Evolutionary conservation across 2,888 invertebrate species (phyloP).

Genomic region (Yponomeuta sedellus): DNA sequence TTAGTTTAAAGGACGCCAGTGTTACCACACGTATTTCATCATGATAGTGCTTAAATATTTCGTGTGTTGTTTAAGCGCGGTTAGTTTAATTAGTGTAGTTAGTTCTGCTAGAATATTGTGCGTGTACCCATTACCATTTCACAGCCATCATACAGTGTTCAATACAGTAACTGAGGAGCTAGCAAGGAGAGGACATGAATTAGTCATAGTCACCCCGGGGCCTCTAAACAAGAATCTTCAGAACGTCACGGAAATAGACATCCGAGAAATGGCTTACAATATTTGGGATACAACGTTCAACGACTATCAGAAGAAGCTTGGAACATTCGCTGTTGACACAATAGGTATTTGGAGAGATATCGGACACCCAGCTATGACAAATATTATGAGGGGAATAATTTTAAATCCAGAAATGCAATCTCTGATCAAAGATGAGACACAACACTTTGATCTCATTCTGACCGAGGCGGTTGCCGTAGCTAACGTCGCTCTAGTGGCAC

Average conservation of each 20-base stretch:
- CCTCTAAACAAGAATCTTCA: slow-evolving; percentile 15
- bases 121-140: slow-evolving; percentile 14
- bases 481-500: background rate
- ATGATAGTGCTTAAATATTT: background rate
- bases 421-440: slow-evolving; percentile 5
- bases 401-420: slow-evolving; percentile 11
- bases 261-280: slow-evolving; percentile 6
- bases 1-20: too few relatives aligned
- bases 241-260: slow-evolving; percentile 17
- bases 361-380: too few relatives aligned
- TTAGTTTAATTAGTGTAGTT: background rate
- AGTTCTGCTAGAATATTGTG: slow-evolving; percentile 11
- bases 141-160: slow-evolving; percentile 15
- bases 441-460: slow-evolving; percentile 14
- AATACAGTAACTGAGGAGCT: slow-evolving; percentile 6
- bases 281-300: slow-evolving; percentile 8
- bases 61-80: too few relatives aligned
- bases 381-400: too few relatives aligned
- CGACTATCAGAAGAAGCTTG: background rate
- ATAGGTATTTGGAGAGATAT: too few relatives aligned
- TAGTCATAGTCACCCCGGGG: slow-evolving; percentile 18
- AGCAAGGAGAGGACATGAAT: slow-evolving; percentile 7
- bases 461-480: background rate
- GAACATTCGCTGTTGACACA: background rate
- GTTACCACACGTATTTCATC: background rate